Base-by-base conservation (phyloP, 2,113 vertebrate genomes). In the Cariama cristata region DNA sequence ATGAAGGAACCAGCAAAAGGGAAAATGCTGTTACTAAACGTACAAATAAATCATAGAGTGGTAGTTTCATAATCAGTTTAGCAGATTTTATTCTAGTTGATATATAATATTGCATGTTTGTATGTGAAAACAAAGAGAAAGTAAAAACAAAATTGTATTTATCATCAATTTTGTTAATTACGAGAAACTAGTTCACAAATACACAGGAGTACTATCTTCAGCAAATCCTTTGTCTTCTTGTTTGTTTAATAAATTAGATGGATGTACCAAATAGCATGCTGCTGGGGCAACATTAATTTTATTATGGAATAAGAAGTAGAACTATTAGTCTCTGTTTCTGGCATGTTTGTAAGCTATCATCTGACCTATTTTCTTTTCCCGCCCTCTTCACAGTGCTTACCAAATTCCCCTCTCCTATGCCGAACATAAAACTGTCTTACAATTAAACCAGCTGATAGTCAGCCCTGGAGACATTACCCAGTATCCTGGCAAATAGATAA, bases 171-270 rank as follows among this genome's bases (percentile, higher is more conserved):
- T 89, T 91, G 79, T 91, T 97, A 96, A 97, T 96, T 94, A 89
- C 14, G 2, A 91, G 83, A 94, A 96, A 94, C 88, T 96, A 95
- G 85, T 95, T 96, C 86, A 90, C 81, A 96, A 92, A 97, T 95
- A 85, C 93, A 96, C 93, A 90, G 72, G 91, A 95, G 38, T 95
- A 79, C 89, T 55, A 79, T 97, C 90, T 95, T 93, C 76, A 95
- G 94, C 83, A 86, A 91, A 97, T 91, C 86, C 84, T 97, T 95
- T 95, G 91, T 97, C 91, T 94, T 87, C 97, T 82, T 90, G 79
- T 94, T 98, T 96, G 93, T 96, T 97, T 96, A 97, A 95, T 97
- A 96, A 95, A 95, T 96, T 89, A 96, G 97, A 97, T 97, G 79
- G 86, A 97, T 97, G 91, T 68, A 95, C 79, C 72, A 94, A 93